Conservation (phyloP, 2,797 vertebrate genomes). For the Microcaecilia unicolor region DNA sequence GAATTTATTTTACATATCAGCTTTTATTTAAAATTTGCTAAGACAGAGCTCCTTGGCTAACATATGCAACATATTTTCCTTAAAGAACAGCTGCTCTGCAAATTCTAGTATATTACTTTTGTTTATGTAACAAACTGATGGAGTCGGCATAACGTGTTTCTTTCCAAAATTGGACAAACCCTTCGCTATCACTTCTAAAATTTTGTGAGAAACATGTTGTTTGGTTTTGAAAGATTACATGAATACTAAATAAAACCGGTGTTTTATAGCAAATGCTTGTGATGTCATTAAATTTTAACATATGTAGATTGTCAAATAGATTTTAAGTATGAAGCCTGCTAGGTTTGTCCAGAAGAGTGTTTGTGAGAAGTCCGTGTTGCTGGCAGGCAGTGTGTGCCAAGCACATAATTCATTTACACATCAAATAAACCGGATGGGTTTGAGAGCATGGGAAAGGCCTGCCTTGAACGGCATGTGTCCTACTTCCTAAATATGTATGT, state of each 20-base stretch:
- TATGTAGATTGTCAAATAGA: constrained; percentile 18
- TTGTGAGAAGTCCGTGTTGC: constrained; percentile 28
- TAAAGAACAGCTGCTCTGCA: no score
- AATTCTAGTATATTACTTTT: no score
- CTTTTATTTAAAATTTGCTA: no score
- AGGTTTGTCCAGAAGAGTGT: constrained; percentile 14
- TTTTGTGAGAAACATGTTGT: no score
- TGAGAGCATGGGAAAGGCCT: constrained; percentile 38
- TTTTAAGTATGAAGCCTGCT: constrained; percentile 10
- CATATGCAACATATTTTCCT: no score
- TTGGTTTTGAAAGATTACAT: no score
- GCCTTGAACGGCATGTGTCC: constrained; percentile 36
- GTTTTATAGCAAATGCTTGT: constrained; percentile 6
- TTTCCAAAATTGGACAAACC: neutral
- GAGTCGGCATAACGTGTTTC: neutral
- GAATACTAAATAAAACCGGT: constrained; percentile 4
- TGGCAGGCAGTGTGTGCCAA: constrained; percentile 22
- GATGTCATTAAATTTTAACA: constrained; percentile 8
- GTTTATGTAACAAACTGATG: neutral
- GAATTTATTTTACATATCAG: no score
- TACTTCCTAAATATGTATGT: constrained; percentile 30
- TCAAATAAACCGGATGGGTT: constrained; percentile 26
- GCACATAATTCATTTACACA: constrained; percentile 41
- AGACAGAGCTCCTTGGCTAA: no score
- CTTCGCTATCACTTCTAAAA: neutral